These are phyloP conservation scores for Dryoscopus gambensis DNA, from an alignment of 2,113 vertebrate genomes.

Conservation along the genomic window DNA sequence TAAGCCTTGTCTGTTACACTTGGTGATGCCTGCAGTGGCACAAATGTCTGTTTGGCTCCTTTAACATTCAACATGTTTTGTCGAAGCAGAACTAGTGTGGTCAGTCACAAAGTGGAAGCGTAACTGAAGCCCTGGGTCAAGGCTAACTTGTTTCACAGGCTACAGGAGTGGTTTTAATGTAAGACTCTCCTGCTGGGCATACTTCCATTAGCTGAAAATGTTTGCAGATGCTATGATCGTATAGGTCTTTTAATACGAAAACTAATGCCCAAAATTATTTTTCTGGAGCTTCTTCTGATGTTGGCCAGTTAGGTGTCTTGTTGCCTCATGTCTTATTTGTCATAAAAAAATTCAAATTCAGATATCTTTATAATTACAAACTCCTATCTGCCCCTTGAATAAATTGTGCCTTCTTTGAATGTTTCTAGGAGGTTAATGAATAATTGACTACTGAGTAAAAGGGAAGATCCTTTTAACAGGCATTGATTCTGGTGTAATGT, in stretches of 20 bases:
- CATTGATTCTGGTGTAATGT: neutral
- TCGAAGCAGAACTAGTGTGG: neutral
- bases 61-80: neutral
- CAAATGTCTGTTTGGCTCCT: neutral
- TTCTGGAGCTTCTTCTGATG: neutral
- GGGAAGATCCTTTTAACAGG: neutral
- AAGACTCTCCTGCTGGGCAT: neutral
- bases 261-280: neutral
- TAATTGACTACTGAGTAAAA: neutral
- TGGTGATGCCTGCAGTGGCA: neutral
- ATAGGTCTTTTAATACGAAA: neutral
- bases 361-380: neutral
- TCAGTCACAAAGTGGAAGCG: neutral
- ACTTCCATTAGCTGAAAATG: neutral
- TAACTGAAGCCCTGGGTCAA: accelerated
- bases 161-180: neutral
- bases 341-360: neutral
- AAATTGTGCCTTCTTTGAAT: neutral
- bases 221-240: neutral
- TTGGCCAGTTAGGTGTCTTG: neutral
- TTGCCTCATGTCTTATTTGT: neutral
- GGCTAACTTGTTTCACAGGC: neutral
- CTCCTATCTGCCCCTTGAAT: neutral
- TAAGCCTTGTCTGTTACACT: neutral
- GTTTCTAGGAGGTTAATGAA: slow-evolving; percentile 2